Conservation (phyloP, 2,113 vertebrate species). For the Trematocara macrostoma region DNA sequence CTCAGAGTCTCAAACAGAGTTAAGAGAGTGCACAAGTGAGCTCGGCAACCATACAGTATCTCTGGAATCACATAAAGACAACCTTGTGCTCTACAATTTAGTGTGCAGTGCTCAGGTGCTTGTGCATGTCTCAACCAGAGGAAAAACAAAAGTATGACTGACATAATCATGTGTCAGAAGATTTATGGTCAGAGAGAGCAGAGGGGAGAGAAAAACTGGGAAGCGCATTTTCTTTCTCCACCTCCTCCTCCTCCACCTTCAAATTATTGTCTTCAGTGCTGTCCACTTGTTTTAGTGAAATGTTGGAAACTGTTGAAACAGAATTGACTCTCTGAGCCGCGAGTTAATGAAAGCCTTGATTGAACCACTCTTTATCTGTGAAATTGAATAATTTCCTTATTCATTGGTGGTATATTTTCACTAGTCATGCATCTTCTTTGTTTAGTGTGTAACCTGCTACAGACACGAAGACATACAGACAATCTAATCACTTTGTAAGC, state of each 20-base stretch:
- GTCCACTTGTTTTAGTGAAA: slow-evolving; percentile 59
- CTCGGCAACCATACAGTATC: slow-evolving; percentile 56
- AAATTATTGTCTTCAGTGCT: slow-evolving; percentile 69
- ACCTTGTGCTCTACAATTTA: slow-evolving; percentile 72
- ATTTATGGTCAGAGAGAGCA: slow-evolving; percentile 71
- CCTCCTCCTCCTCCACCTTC: slow-evolving; percentile 43
- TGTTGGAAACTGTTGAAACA: slow-evolving; percentile 28
- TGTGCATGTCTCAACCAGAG: slow-evolving; percentile 78
- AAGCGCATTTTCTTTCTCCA: slow-evolving; percentile 45
- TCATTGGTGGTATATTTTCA: neutral
- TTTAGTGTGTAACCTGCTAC: neutral
- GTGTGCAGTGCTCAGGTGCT: slow-evolving; percentile 66
- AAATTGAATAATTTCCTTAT: slow-evolving; percentile 28
- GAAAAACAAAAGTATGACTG: slow-evolving; percentile 75
- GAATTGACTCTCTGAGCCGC: neutral
- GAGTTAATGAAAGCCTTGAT: slow-evolving; percentile 25
- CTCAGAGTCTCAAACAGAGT: slow-evolving; percentile 44
- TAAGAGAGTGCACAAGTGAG: slow-evolving; percentile 66
- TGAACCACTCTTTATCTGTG: slow-evolving; percentile 27
- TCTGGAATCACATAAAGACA: slow-evolving; percentile 68
- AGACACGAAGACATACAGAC: neutral
- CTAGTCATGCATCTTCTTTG: neutral
- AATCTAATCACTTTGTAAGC: neutral
- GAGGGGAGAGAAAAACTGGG: slow-evolving; percentile 54
- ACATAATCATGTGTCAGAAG: slow-evolving; percentile 75